phyloP scores from a whole-genome alignment of 2,113 vertebrate genomes.

The Canis aureus region DNA sequence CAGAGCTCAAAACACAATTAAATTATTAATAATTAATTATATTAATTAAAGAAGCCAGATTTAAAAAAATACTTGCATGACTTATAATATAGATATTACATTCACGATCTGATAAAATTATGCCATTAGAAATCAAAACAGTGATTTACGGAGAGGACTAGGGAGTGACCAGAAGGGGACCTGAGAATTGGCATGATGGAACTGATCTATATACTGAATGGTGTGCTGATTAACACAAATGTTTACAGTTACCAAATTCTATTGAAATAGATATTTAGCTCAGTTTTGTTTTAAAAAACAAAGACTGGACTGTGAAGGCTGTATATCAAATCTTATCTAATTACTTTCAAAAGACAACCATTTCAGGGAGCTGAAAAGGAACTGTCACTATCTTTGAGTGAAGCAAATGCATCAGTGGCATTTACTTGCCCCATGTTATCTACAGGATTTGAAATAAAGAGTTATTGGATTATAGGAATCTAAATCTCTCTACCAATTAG shows the following conservation, averaged over 20 bases:
- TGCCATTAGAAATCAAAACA: conserved; percentile 37
- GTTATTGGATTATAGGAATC: neutral
- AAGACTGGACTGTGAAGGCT: conserved; percentile 26
- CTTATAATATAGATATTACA: conserved; percentile 16
- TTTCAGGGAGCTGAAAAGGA: neutral
- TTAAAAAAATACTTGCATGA: neutral
- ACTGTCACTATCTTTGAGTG: neutral
- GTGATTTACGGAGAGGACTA: neutral
- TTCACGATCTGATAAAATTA: conserved; percentile 23
- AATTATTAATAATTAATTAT: no score
- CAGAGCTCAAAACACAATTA: neutral
- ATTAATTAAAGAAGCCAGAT: neutral
- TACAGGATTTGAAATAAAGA: neutral
- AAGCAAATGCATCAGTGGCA: conserved; percentile 13
- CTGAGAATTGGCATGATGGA: neutral
- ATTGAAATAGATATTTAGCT: neutral
- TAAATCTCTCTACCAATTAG: conserved; percentile 46
- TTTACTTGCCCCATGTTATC: conserved; percentile 23
- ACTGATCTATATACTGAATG: neutral
- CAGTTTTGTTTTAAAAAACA: neutral
- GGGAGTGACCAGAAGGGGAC: neutral
- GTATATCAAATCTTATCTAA: neutral
- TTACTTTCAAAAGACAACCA: conserved; percentile 5
- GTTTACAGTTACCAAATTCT: neutral
- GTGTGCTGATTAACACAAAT: neutral